phyloP scores from a whole-genome alignment of 2,888 invertebrate genomes.

The Drosophila robusta region DNA sequence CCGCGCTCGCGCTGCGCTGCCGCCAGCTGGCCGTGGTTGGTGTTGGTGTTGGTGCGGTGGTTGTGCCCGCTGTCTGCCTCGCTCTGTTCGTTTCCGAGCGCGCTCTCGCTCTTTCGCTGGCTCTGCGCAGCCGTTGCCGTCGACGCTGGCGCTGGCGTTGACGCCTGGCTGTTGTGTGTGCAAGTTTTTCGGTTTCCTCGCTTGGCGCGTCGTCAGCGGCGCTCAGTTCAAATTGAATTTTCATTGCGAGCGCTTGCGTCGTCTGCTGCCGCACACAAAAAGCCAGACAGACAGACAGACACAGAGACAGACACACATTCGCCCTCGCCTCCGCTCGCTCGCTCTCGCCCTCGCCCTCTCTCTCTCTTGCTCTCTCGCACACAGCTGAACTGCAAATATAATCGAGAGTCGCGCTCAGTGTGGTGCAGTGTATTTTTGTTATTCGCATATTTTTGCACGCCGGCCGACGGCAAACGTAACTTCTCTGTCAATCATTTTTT shows the following conservation, averaged over 20 bases:
- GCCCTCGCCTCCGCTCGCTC: conserved; percentile 5
- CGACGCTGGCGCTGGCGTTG: conserved; percentile 10
- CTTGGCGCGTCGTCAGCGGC: conserved; percentile 68
- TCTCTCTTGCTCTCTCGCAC: conserved; percentile 3
- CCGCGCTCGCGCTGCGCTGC: conserved; percentile 38
- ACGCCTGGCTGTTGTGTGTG: conserved; percentile 28
- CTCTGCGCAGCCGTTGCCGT: conserved; percentile 24
- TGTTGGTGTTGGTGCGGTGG: conserved; percentile 50
- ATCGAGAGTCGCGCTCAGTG: conserved; percentile 33
- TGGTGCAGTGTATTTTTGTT: conserved; percentile 26
- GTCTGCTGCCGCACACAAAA: conserved; percentile 58
- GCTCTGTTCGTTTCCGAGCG: conserved; percentile 5
- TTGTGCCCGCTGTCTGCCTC: conserved; percentile 30
- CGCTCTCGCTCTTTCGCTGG: conserved; percentile 1
- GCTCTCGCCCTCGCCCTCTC: conserved; percentile 7
- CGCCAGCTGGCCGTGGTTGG: conserved; percentile 54
- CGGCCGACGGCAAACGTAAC: conserved; percentile 64
- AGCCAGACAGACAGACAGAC: conserved; percentile 3
- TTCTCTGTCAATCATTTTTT: conserved; percentile 35
- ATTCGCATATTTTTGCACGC: conserved; percentile 42
- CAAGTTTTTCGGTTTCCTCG: conserved; percentile 77
- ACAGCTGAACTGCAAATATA: conserved; percentile 5
- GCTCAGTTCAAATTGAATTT: conserved; percentile 84
- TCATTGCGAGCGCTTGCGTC: conserved; percentile 82
- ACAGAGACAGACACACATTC: conserved; percentile 2